Evolutionary conservation across 2,888 invertebrate genomes (phyloP), one percentile per base, ranked within the genome.

Genomic region (Branchinecta sandiegonensis): DNA sequence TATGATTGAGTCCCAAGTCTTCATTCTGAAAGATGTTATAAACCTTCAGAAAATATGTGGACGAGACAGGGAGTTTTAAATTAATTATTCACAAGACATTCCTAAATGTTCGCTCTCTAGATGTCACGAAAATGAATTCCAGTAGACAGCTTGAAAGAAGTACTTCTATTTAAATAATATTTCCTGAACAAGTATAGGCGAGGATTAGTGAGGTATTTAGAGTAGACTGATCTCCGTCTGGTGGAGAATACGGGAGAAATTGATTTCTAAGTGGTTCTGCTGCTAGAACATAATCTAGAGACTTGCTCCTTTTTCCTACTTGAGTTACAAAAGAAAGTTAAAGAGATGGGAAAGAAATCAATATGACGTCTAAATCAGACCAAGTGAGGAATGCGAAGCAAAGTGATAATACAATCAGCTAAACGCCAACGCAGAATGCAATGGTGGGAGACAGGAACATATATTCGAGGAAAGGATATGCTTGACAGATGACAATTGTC

Each of bases 21-120:
- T 37, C 37, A 37, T 37, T 2, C 37, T 37, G 37, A 37, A 37
- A 37, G 0, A 6, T 37, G 37, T 56, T 56, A 56, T 56, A n/a
- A 56, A 56, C 63, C 23, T 1, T n/a, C 8, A 23, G 63, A 23
- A 56, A 56, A 56, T 56, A 17, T 23, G 63, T 56, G 23, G 23
- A 56, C 63, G 14, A 56, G 63, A 56, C 63, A 56, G 23, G 63
- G n/a, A 56, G 63, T 23, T 56, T 56, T 23, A 56, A 56, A 56
- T 56, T 56, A 56, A 56, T 56, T 56, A 56, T 56, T 56, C 14
- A 56, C n/a, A 56, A 56, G 63, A 56, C 63, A 56, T 56, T 56
- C 23, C n/a, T 14, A 56, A 56, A 56, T 56, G 56, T 56, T 56
- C 63, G 63, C 23, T 56, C 23, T 56, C 11, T 8, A 56, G 63